A percentile compares a stretch with the other conserved stretches of the same genome.
Conservation (phyloP, 2,797 vertebrate species). For the Chanos chanos region DNA sequence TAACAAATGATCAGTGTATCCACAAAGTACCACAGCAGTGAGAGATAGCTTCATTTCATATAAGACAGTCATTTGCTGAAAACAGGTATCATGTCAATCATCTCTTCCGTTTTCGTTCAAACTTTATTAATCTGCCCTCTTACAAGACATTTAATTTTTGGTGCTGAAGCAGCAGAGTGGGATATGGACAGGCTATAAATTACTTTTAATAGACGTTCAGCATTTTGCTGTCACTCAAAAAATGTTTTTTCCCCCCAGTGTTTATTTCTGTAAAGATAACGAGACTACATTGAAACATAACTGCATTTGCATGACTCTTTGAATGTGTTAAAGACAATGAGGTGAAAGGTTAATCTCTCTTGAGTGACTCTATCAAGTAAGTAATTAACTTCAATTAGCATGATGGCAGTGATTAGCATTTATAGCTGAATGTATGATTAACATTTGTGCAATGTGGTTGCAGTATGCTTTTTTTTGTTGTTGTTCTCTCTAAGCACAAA, state of each 20-base stretch:
- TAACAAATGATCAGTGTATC: not conserved
- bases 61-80: too few relatives aligned
- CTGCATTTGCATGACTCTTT: slow-evolving; percentile 34
- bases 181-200: too few relatives aligned
- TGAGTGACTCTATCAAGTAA: slow-evolving; percentile 31
- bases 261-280: slow-evolving; percentile 21
- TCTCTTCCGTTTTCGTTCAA: too few relatives aligned
- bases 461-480: slow-evolving; percentile 2
- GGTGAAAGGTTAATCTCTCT: slow-evolving; percentile 41
- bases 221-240: not conserved
- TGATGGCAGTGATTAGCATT: slow-evolving; percentile 24
- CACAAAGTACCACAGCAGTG: not conserved
- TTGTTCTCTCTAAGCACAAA: too few relatives aligned
- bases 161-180: too few relatives aligned
- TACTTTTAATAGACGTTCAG: not conserved
- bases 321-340: slow-evolving; percentile 26
- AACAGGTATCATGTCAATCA: too few relatives aligned
- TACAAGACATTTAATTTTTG: too few relatives aligned
- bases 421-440: slow-evolving; percentile 24
- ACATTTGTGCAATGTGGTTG: slow-evolving; percentile 18
- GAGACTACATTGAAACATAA: slow-evolving; percentile 24
- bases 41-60: too few relatives aligned
- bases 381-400: slow-evolving; percentile 44
- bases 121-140: too few relatives aligned
- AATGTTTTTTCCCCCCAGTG: not conserved